Evolutionary conservation across 2,113 vertebrate species (phyloP).

Genomic region (Herpetotheres cachinnans): DNA sequence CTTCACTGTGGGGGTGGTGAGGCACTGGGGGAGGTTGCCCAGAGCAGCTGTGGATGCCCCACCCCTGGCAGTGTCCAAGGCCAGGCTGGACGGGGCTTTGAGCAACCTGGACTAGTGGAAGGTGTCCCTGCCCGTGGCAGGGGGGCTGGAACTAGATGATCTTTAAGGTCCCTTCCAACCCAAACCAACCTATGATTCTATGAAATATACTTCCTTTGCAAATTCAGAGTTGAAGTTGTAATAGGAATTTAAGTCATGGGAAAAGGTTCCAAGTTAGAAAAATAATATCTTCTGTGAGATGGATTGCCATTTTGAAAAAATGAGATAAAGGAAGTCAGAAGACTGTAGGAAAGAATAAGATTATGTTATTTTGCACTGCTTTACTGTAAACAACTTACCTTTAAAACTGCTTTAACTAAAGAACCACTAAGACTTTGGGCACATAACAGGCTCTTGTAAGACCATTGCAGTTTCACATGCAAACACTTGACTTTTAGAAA

Average conservation of each 20-base stretch:
- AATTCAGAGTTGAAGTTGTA: not conserved
- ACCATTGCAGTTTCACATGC: not conserved
- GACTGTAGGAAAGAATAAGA: not conserved
- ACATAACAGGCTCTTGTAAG: not conserved
- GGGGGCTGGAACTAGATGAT: no score
- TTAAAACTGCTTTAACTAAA: not conserved
- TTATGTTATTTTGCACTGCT: not conserved
- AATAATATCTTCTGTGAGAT: not conserved
- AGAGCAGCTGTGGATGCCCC: no score
- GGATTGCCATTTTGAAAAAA: not conserved
- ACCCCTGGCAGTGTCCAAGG: no score
- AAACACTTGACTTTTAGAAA: not conserved
- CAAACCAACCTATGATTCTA: no score
- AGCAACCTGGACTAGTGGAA: no score
- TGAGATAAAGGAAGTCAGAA: not conserved
- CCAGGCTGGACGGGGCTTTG: no score
- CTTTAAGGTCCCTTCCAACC: no score
- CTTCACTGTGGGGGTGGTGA: no score
- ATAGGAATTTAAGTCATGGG: not conserved
- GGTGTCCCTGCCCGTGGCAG: no score
- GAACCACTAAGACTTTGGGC: not conserved
- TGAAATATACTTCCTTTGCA: not conserved
- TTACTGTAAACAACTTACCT: not conserved
- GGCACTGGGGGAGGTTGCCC: no score
- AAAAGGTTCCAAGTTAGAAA: not conserved